Conservation (phyloP, 1,140 invertebrate genomes). For the Ostrea edulis region DNA sequence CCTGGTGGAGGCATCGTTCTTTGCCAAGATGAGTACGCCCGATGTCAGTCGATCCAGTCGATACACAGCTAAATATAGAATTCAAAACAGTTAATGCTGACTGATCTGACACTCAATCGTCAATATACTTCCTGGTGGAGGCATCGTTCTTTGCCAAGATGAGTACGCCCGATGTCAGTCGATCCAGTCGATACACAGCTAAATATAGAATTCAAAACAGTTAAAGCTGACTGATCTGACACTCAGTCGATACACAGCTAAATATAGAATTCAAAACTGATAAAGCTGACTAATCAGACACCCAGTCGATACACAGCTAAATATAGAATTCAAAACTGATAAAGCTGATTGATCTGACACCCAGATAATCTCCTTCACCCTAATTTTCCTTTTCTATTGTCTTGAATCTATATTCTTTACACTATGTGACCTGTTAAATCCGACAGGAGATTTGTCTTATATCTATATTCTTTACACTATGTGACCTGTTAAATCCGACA, state of each 20-base stretch:
- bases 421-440: too few species aligned
- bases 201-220: conserved; percentile 28
- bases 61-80: conserved; percentile 78
- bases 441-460: too few species aligned
- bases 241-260: conserved; percentile 80
- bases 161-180: conserved; percentile 95
- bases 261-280: background rate
- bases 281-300: background rate
- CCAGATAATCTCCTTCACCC: too few species aligned
- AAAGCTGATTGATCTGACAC: too few species aligned
- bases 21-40: conserved; percentile 94
- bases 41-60: conserved; percentile 93
- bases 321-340: background rate
- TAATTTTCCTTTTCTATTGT: too few species aligned
- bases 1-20: conserved; percentile 81
- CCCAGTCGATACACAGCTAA: background rate
- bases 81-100: background rate
- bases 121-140: conserved; percentile 66
- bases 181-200: conserved; percentile 85
- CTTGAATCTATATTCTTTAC: too few species aligned
- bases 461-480: too few species aligned
- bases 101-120: conserved; percentile 80
- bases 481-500: too few species aligned
- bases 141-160: conserved; percentile 90
- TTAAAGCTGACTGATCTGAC: background rate